Conservation (phyloP, 2,797 vertebrate species). For the Hafferia zeledoni region DNA sequence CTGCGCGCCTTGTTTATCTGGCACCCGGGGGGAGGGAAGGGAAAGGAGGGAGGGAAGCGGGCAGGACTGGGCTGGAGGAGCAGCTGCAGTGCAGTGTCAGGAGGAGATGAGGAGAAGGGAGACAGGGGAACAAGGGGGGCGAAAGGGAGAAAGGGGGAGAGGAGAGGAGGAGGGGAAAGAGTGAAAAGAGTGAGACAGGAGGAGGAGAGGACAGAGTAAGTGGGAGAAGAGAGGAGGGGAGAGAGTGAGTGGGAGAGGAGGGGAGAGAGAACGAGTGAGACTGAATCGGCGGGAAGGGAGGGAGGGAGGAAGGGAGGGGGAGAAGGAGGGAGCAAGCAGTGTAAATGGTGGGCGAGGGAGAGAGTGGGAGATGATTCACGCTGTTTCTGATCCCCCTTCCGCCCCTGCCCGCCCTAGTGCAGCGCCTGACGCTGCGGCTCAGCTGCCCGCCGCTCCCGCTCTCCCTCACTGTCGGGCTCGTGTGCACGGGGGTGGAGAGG, state of each 20-base stretch:
- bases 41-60: slow-evolving; percentile 47
- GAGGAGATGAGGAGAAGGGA: slow-evolving; percentile 63
- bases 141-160: slow-evolving; percentile 56
- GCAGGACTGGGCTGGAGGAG: slow-evolving; percentile 61
- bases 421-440: slow-evolving; percentile 38
- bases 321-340: slow-evolving; percentile 46
- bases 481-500: neutral
- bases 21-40: slow-evolving; percentile 34
- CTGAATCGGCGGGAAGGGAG: slow-evolving; percentile 2
- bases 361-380: slow-evolving; percentile 56
- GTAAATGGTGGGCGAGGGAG: slow-evolving; percentile 43
- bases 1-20: slow-evolving; percentile 47
- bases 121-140: slow-evolving; percentile 48
- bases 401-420: slow-evolving; percentile 45
- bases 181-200: slow-evolving; percentile 49
- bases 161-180: slow-evolving; percentile 45
- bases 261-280: slow-evolving; percentile 20
- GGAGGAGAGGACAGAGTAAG: slow-evolving; percentile 53
- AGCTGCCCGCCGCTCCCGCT: slow-evolving; percentile 44
- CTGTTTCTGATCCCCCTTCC: slow-evolving; percentile 50
- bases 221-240: slow-evolving; percentile 37
- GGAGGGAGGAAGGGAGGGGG: neutral
- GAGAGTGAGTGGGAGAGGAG: slow-evolving; percentile 18
- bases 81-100: slow-evolving; percentile 80
- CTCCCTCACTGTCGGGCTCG: slow-evolving; percentile 41